Evolutionary conservation across 2,888 invertebrate species (phyloP), one percentile per base, ranked within the genome.

Genomic region (Cerceris ruficornis): DNA sequence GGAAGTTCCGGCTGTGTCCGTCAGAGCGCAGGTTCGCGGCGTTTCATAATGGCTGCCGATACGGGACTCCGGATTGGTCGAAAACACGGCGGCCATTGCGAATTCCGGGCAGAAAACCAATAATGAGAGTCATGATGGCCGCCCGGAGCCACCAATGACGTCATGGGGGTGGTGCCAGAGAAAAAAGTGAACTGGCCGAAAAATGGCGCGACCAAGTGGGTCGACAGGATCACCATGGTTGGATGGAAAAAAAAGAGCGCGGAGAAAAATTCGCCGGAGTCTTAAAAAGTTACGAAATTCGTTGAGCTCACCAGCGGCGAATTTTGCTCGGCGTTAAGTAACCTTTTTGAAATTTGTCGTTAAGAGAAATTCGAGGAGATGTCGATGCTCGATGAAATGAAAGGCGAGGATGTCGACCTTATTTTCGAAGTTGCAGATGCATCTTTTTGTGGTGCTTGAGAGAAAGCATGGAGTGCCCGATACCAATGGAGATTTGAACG

Each of bases 71-170:
- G 83, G 92, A 94, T 94, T 94, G 94, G 94, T 86, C 87, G 87
- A 86, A 71, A 68, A 62, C 69, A 14, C 60, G 89, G 92, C 93
- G 91, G 94, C 94, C 94, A 94, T 94, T 91, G 92, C 93, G 92
- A 90, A 90, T 90, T 90, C 92, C 91, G 75, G 52, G 84, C 86
- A 88, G 87, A 87, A 86, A 88, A 87, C 88, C 87, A 89, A 82
- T 87, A 91, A 91, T 89, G 87, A 90, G 86, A 60, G 28, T 75
- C 86, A 88, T 88, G 89, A 92, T 92, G 92, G 91, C 92, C 88
- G 91, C 79, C 86, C 9, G n/a, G 57, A 17, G 82, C 77, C 77
- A 9, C 92, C 92, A 92, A 92, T 92, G 77, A 84, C 84, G 77
- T 74, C 59, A 39, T 67, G 72, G 80, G 85, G 90, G 91, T 85